Base-by-base conservation (phyloP, 2,888 invertebrate genomes). In the Harmothoe impar region DNA sequence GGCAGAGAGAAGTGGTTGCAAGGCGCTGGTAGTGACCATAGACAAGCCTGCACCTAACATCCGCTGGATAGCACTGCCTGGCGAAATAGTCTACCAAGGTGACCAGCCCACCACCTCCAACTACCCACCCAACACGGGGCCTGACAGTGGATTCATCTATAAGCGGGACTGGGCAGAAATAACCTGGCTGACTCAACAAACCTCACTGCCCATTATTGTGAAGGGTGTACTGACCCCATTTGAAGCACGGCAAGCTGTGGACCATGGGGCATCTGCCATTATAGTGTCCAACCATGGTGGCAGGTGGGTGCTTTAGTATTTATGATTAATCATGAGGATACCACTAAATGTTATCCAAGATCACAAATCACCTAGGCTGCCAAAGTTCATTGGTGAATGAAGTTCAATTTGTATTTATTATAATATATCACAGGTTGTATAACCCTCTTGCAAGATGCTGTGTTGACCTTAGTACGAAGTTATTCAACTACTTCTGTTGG, bases 271-370 rank as follows among this genome's bases (percentile, higher is more conserved):
- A 33, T 84, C 84, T 1, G 84, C 23, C 20, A 35, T 84, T 20
- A 1, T 84, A 10, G 84, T 84, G 43, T 84, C 84, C 0, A 84
- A 84, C 25, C 84, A 84, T 84, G 84, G 84, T 1, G 84, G 84
- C 0, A 33, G 84, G 84, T 84, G 43, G 43, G 43, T 43, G 43
- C 10, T 10, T 43, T 43, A 43, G 43, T 43, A 43, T n/a, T n/a
- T n/a, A n/a, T n/a, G n/a, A n/a, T n/a, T n/a, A n/a, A n/a, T n/a
- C n/a, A n/a, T 43, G 43, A 43, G 43, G 43, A 43, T 7, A 43
- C 43, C 10, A 10, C 43, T 43, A 10, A 43, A 43, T n/a, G n/a
- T n/a, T n/a, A n/a, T n/a, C n/a, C n/a, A n/a, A n/a, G n/a, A n/a
- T n/a, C n/a, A n/a, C n/a, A n/a, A n/a, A n/a, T n/a, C n/a, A n/a